Base-by-base conservation (phyloP, 2,888 invertebrate genomes). In the Stenoptilia bipunctidactyla region DNA sequence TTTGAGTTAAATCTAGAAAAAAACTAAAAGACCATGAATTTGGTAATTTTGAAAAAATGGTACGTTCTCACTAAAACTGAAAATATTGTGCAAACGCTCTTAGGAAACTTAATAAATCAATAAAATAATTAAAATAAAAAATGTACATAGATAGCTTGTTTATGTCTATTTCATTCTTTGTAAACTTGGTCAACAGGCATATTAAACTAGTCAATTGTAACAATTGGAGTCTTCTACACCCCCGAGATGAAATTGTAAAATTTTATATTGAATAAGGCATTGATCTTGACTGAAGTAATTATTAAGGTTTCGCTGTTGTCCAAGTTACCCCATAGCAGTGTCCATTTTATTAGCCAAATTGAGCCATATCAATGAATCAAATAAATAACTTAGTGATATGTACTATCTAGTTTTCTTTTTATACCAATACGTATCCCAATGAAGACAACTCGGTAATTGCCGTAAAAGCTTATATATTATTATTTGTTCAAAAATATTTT, bases 331-430 rank as follows among this genome's bases (percentile, higher is more conserved):
- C 46, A 58, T 59, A 57, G 59, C 54, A 53, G 53, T 65, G 58
- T 66, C 61, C 61, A 71, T 74, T 77, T 75, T 60, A 55, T 70
- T 80, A 76, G 80, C 76, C 77, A 79, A 76, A 76, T 72, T 68
- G 68, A 82, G 70, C 80, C 82, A 83, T 83, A 83, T 83, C 82
- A 83, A 76, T 71, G 68, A 79, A 75, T 79, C 79, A 74, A 79
- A 82, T 30, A 30, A 30, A 30, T 30, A 8, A 30, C 12, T 9
- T 30, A 30, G 30, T 12, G 30, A 30, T 30, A 9, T 30, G 30
- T 30, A 30, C 30, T n/a, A 8, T 30, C n/a, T 30, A 3, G 9
- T 30, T 30, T 30, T n/a, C 4, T 30, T 30, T 30, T n/a, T 20
- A n/a, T n/a, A n/a, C n/a, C n/a, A n/a, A n/a, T n/a, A n/a, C n/a